Conservation (phyloP, 2,797 vertebrate genomes). For the Picus viridis region DNA sequence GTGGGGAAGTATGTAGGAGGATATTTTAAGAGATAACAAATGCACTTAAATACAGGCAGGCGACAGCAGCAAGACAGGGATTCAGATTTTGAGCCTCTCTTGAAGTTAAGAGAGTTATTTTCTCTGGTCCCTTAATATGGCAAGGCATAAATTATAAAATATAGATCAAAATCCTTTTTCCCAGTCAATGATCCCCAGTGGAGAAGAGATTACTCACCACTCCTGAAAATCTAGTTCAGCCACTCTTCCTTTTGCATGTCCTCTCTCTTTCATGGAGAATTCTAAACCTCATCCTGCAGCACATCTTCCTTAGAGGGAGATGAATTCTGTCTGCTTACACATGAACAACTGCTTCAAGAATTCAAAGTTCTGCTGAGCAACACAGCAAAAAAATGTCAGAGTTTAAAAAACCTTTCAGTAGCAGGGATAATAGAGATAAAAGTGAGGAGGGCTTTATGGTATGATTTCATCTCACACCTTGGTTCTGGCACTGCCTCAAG, state of each 20-base stretch:
- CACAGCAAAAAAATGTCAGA: not conserved
- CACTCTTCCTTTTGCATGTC: accelerated
- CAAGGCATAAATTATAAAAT: not conserved
- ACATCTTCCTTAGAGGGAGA: not conserved
- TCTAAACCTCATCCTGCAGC: not conserved
- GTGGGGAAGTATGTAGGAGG: not conserved
- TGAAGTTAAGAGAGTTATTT: not conserved
- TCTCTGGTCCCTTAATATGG: not conserved
- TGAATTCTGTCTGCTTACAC: not conserved
- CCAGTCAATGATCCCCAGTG: not conserved
- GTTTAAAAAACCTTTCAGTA: not conserved
- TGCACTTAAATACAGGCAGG: not conserved
- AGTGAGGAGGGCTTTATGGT: not conserved
- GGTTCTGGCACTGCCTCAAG: not conserved
- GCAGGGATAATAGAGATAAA: not conserved
- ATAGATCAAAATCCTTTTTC: not conserved
- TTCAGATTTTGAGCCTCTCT: not conserved
- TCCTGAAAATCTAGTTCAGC: not conserved
- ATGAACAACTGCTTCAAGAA: not conserved
- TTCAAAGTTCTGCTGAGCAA: not conserved
- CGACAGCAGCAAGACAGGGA: not conserved
- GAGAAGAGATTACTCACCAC: not conserved
- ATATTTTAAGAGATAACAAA: not conserved
- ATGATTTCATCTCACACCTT: not conserved
- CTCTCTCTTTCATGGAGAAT: not conserved